phyloP scores from a whole-genome alignment of 1,140 invertebrate genomes.

The Aporrectodea caliginosa region DNA sequence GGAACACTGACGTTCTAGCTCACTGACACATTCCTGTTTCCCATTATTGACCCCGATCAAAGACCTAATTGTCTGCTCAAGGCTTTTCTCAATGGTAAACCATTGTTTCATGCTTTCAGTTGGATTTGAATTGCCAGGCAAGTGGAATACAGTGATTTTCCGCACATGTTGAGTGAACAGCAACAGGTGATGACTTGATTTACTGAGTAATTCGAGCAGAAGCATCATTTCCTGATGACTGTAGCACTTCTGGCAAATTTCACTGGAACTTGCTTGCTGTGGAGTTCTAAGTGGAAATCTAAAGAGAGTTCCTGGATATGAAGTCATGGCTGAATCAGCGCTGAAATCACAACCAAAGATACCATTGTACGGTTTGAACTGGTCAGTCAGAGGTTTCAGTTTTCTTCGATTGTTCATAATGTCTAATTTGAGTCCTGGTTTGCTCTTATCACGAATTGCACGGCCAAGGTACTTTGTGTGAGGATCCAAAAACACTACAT shows the following conservation, averaged over 20 bases:
- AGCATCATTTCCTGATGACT: constrained; percentile 37
- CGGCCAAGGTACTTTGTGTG: constrained; percentile 42
- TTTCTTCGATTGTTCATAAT: constrained; percentile 33
- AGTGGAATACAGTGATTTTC: constrained; percentile 42
- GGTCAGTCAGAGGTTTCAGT: constrained; percentile 36
- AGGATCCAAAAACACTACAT: constrained; percentile 49
- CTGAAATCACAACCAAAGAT: constrained; percentile 41
- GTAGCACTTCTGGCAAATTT: constrained; percentile 41
- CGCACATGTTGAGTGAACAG: constrained; percentile 48
- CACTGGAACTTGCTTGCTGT: constrained; percentile 39
- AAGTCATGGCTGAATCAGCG: background rate
- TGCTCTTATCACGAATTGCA: constrained; percentile 23
- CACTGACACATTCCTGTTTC: background rate
- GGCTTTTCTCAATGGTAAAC: constrained; percentile 6
- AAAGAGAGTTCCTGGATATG: constrained; percentile 45
- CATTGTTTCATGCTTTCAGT: background rate
- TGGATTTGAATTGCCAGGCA: constrained; percentile 21
- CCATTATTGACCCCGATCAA: background rate
- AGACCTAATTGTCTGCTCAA: background rate
- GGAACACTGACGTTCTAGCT: background rate
- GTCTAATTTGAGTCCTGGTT: constrained; percentile 43
- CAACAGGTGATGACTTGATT: constrained; percentile 39
- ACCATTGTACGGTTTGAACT: constrained; percentile 42
- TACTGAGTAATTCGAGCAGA: constrained; percentile 42
- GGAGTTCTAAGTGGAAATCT: constrained; percentile 41